Evolutionary conservation across 2,113 vertebrate species (phyloP).

Genomic region (Corythaixoides concolor): DNA sequence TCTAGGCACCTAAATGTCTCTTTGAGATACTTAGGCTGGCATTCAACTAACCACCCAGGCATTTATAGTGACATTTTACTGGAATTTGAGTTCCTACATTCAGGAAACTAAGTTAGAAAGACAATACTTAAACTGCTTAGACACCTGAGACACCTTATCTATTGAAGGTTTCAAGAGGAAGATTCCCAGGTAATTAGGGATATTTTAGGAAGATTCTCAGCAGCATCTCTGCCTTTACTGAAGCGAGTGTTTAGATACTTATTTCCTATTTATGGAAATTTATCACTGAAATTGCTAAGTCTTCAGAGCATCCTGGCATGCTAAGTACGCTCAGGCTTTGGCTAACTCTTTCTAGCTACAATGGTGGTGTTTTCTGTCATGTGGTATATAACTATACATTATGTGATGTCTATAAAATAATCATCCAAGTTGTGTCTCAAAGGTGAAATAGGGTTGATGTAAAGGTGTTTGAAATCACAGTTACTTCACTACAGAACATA

Average conservation of each 20-base stretch:
- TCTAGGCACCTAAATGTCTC: neutral
- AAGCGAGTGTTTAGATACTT: neutral
- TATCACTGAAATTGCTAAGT: neutral
- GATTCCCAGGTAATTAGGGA: neutral
- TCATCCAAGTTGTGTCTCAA: neutral
- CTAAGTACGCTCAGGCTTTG: neutral
- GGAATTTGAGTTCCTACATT: neutral
- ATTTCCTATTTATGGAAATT: neutral
- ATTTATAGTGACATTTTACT: neutral
- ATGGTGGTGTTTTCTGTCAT: neutral
- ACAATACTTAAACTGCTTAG: neutral
- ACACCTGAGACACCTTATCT: neutral
- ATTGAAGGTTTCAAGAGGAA: neutral
- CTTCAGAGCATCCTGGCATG: neutral
- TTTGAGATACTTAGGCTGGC: neutral
- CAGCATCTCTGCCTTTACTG: neutral
- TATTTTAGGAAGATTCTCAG: neutral
- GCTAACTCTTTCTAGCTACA: neutral
- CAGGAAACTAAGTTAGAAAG: neutral
- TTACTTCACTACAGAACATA: neutral
- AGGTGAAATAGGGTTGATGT: neutral
- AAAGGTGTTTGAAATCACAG: neutral
- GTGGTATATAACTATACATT: neutral
- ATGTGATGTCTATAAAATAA: rapidly evolving
- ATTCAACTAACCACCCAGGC: neutral